Base-by-base conservation (phyloP, 2,797 vertebrate species). In the Sebastes vulpes region DNA sequence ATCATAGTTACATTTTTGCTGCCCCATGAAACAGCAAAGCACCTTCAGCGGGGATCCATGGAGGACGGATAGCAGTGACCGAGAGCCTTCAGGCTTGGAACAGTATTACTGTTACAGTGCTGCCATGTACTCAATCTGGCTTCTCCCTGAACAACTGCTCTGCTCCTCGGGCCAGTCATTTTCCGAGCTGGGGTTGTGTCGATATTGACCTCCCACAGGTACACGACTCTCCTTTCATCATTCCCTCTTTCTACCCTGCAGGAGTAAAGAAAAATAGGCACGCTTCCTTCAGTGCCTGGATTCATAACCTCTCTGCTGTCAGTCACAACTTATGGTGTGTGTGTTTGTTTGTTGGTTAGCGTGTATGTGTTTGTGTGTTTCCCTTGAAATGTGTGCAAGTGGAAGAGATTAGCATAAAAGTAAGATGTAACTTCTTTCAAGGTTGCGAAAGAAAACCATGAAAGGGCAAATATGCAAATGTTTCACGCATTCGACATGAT, bases 131-230 rank as follows among this genome's bases (percentile, higher is more conserved):
- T 93, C 88, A 90, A 81, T 91, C 91, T 86, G 77, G 77, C 88
- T 61, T 79, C 81, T 91, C 86, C 87, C 80, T 42, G 59, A 88
- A 91, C 87, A 90, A 86, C 90, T 68, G 6, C 82, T 87, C 69
- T 26, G 77, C 77, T 88, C 90, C 92, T 82, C 83, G 32, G 89
- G 93, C 91, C 87, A 90, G 88, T 92, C 88, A 92, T 93, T 92
- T 94, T 74, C 88, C 64, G 86, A 89, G 83, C 77, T 64, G 31
- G 20, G 87, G 89, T 84, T 89, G 83, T 90, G 89, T 93, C 86
- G 87, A 92, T 93, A 92, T 83, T 93, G 90, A 92, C 93, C 92
- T 93, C 91, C 90, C 87, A 82, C 67, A 87, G 89, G 80, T 90
- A 84, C 86, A 85, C 18, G 7, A 76, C 79, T 81, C 79, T 86